Evolutionary conservation across 2,113 vertebrate genomes (phyloP).

Genomic region (Syngnathus scovelli): DNA sequence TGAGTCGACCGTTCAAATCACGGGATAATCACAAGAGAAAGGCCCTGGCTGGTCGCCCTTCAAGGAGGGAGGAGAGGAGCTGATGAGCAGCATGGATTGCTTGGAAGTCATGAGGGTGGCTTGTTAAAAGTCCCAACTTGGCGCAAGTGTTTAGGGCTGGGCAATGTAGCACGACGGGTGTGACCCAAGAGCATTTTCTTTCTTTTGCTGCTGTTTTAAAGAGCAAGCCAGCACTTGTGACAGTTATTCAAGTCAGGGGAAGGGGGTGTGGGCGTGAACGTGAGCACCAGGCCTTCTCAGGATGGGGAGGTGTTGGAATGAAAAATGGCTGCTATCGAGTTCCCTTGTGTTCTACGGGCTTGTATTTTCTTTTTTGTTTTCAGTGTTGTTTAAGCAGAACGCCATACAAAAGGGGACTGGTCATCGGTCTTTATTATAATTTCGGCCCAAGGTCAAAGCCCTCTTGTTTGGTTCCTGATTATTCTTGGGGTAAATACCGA

Average conservation of each 20-base stretch:
- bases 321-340: background rate
- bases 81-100: slow-evolving; percentile 19
- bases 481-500: no score
- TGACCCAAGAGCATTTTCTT: background rate
- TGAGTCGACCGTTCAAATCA: slow-evolving; percentile 63
- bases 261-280: background rate
- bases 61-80: slow-evolving; percentile 25
- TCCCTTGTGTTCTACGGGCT: background rate
- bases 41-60: slow-evolving; percentile 28
- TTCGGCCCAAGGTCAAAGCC: no score
- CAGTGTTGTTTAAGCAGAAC: no score
- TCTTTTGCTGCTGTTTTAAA: background rate
- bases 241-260: background rate
- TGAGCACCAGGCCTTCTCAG: background rate
- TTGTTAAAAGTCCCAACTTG: background rate
- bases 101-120: slow-evolving; percentile 22
- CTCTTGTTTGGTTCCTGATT: no score
- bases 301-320: background rate
- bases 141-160: background rate
- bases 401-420: no score
- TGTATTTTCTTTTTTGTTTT: background rate
- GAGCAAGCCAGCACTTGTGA: background rate
- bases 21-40: slow-evolving; percentile 59
- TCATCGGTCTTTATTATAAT: no score
- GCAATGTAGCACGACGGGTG: background rate